Evolutionary conservation across 1,140 invertebrate species (phyloP), one percentile per base, ranked within the genome.

Genomic region (Hypothenemus hampei): DNA sequence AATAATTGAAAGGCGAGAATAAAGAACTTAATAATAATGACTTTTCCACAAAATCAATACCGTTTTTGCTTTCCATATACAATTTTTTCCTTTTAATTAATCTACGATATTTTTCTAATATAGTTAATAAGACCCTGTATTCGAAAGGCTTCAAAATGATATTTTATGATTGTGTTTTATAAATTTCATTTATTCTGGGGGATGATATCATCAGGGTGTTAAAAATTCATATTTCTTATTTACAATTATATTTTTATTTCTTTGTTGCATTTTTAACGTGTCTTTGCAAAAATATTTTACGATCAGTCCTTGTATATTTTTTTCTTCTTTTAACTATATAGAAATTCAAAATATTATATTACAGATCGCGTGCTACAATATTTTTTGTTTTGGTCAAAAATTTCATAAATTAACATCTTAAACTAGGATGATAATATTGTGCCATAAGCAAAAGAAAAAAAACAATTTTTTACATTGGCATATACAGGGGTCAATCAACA

Each of bases 71-170:
- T n/a, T n/a, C n/a, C n/a, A n/a, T n/a, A n/a, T n/a, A 60, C 56
- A 58, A 43, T 57, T 37, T 58, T 50, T 64, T 62, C 59, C n/a
- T n/a, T n/a, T n/a, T 62, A 41, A 59, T 37, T 64, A 62, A 64
- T 52, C 61, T 65, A 64, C 58, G 48, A 58, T 58, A 60, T 47
- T 49, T 50, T 52, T 29, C 45, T 47, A 47, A 47, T 47, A 58
- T 49, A 56, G 21, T 52, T 62, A 59, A 65, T 65, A 61, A 58
- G 63, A 65, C 63, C 63, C 63, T 65, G 63, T 65, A 63, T 65
- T 63, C 51, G 58, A 65, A 65, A 65, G 63, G 63, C 63, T 65
- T 62, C 62, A 61, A n/a, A 65, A 65, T 52, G 60, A 61, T 62
- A 62, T 63, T 55, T 65, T 58, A 61, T 65, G 63, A 65, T 65